phyloP scores from a whole-genome alignment of 2,113 vertebrate genomes.

The Emydocephalus ijimae region DNA sequence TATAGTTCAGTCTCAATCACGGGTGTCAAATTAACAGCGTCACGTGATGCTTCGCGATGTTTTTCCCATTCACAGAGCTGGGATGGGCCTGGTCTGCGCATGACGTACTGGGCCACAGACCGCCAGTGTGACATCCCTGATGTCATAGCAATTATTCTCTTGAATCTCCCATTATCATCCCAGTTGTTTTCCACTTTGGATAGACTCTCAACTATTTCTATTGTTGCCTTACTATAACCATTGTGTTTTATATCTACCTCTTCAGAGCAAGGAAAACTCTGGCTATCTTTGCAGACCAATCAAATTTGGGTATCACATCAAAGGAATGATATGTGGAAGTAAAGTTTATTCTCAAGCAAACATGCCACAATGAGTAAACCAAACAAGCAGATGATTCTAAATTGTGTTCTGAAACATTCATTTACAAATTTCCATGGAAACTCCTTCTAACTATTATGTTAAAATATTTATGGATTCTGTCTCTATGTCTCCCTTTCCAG shows the following conservation, averaged over 20 bases:
- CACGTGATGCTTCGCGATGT: too few relatives aligned
- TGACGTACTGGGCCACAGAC: too few relatives aligned
- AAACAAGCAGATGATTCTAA: not conserved
- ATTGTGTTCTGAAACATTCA: not conserved
- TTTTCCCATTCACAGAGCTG: too few relatives aligned
- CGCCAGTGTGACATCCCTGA: too few relatives aligned
- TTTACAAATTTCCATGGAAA: not conserved
- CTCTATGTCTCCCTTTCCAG: not conserved
- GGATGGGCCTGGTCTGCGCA: too few relatives aligned
- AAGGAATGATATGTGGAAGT: not conserved
- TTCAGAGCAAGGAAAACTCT: not conserved
- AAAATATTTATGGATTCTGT: not conserved
- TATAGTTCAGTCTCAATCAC: not conserved
- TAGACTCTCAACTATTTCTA: not conserved
- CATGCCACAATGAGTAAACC: not conserved
- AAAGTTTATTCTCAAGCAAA: not conserved
- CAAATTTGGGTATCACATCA: not conserved
- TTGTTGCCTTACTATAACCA: not conserved
- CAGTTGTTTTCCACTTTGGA: not conserved
- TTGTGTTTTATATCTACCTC: not conserved
- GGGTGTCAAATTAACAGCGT: too few relatives aligned
- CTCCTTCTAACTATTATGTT: not conserved
- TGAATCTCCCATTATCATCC: not conserved
- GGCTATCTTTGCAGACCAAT: not conserved
- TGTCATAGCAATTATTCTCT: not conserved